Base-by-base conservation (phyloP, 2,113 vertebrate genomes). In the Acinonyx jubatus region DNA sequence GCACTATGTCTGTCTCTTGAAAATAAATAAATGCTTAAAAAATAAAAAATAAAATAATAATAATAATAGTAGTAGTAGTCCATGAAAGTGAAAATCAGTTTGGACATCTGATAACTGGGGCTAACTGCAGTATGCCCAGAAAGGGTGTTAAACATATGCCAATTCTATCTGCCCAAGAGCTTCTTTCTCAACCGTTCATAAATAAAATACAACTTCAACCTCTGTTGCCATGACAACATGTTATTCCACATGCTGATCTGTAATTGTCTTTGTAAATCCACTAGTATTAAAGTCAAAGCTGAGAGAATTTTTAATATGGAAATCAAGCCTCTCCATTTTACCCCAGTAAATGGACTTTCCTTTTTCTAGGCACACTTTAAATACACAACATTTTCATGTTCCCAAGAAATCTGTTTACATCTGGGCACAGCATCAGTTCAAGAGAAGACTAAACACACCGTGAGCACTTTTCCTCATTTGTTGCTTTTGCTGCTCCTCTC, bases 241-340 rank as follows among this genome's bases (percentile, higher is more conserved):
- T 38, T 90, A 86, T 57, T 88, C 36, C 50, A 85, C n/a, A 38
- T 12, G 7, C 50, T 65, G 12, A 89, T 63, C 71, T 41, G 27
- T 23, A 63, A 79, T 13, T 91, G 21, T 41, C 38, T 80, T 86
- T 93, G 36, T 41, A 94, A 95, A 88, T 73, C 55, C 33, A 45
- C 33, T 71, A 81, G 52, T 92, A 55, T 31, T 94, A 82, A 96
- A 94, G 36, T 33, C 41, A 45, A 81, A 81, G 33, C 69, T 92
- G 10, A 92, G 45, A 83, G 66, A 91, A 76, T 5, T 15, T 9
- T 0, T n/a, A 89, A 94, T 78, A 76, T 76, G 48, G 41, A 81
- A 97, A 94, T 86, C 87, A 96, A 84, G 19, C 78, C 69, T 69
- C 16, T 95, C 88, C 48, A 84, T 84, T 69, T 89, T 52, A 61